Conservation (phyloP, 2,797 vertebrate genomes). For the Lophius americanus region DNA sequence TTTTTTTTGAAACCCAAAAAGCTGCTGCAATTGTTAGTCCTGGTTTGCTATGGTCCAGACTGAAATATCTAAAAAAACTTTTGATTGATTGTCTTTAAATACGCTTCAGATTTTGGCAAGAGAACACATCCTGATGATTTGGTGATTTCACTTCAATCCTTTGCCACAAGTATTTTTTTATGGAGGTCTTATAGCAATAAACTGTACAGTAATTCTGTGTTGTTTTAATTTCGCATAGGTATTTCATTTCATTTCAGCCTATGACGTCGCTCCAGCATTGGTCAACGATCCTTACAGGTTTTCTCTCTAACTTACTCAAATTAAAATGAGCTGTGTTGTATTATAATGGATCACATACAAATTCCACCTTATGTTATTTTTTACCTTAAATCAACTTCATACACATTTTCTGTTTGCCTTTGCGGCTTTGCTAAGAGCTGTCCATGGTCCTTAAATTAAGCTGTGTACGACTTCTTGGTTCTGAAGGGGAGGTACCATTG, state of each 20-base stretch:
- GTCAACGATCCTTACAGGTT: constrained; percentile 6
- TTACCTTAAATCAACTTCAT: constrained; percentile 8
- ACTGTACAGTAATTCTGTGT: too few species aligned
- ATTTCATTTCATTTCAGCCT: not conserved
- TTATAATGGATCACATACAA: not conserved
- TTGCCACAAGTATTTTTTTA: not conserved
- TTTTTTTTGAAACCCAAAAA: too few species aligned
- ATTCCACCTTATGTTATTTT: constrained; percentile 10
- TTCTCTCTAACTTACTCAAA: not conserved
- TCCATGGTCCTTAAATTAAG: constrained; percentile 67
- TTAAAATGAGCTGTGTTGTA: not conserved
- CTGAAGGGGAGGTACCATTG: constrained; percentile 62
- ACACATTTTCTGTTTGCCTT: constrained; percentile 24
- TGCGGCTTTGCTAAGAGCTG: constrained; percentile 50
- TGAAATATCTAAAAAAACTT: too few species aligned
- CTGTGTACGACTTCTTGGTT: constrained; percentile 33
- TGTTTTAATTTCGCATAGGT: not conserved
- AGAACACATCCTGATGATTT: too few species aligned
- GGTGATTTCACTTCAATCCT: not conserved
- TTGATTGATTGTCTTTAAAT: too few species aligned
- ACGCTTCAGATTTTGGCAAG: too few species aligned
- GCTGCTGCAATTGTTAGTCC: too few species aligned
- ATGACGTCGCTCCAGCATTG: constrained; percentile 9
- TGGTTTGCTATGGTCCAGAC: too few species aligned
- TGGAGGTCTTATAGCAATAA: too few species aligned